These are phyloP conservation scores for Sorex fumeus DNA, from an alignment of 2,113 vertebrate species.

Conservation along the genomic window DNA sequence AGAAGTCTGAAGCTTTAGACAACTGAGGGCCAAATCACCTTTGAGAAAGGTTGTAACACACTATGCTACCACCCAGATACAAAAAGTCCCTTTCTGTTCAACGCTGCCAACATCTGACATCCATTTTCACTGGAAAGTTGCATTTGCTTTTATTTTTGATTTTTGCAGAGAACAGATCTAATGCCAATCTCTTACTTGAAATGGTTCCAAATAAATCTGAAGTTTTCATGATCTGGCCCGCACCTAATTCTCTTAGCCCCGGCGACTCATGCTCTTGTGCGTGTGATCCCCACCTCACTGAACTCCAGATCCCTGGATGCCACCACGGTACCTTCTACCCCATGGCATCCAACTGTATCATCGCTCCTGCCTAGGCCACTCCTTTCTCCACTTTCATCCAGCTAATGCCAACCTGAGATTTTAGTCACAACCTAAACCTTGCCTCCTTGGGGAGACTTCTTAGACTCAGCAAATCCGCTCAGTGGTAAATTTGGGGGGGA, in stretches of 20 bases:
- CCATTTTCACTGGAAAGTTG: not conserved
- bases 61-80: not conserved
- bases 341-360: not conserved
- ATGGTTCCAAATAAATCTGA: not conserved
- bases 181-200: conserved; percentile 34
- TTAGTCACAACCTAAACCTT: not conserved
- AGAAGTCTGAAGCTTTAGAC: not conserved
- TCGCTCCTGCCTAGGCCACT: not conserved
- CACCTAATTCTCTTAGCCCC: not conserved
- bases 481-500: too few relatives aligned
- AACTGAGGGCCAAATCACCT: conserved; percentile 25
- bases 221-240: not conserved
- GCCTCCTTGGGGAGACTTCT: not conserved
- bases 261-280: not conserved
- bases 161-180: not conserved
- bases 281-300: not conserved
- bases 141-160: conserved; percentile 10
- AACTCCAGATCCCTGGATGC: not conserved
- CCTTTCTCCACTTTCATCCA: not conserved
- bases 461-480: not conserved
- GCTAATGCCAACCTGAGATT: not conserved
- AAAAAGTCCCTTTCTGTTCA: not conserved
- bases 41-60: conserved; percentile 24
- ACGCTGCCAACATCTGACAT: not conserved
- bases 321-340: not conserved